A percentile compares a stretch with the other conserved stretches of the same genome.
Evolutionary conservation across 2,888 invertebrate genomes (phyloP).

Genomic region (Dryobotodes eremita): DNA sequence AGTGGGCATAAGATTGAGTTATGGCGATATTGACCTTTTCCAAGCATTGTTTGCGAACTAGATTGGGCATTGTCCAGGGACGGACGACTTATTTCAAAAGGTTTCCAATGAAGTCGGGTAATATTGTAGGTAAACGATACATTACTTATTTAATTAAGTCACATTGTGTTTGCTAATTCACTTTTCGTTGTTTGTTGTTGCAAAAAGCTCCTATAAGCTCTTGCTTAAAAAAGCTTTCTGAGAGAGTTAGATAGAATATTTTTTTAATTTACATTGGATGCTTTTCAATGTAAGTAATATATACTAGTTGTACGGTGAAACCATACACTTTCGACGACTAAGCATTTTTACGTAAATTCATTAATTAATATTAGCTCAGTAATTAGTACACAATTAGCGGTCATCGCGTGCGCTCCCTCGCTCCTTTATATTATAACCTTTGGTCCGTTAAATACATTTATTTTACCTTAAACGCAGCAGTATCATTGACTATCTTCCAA

Average conservation of each 20-base stretch:
- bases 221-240: not conserved
- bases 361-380: too few relatives aligned
- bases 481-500: too few relatives aligned
- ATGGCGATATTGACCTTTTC: slow-evolving; percentile 65
- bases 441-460: too few relatives aligned
- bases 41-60: slow-evolving; percentile 54
- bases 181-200: not conserved
- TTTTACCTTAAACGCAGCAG: too few relatives aligned
- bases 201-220: not conserved
- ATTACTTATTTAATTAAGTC: slow-evolving; percentile 38
- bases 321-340: too few relatives aligned
- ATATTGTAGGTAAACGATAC: not conserved
- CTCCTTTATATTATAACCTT: too few relatives aligned
- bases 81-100: slow-evolving; percentile 42
- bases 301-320: too few relatives aligned
- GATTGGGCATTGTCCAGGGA: slow-evolving; percentile 46
- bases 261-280: not conserved
- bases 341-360: too few relatives aligned
- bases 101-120: slow-evolving; percentile 30
- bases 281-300: not conserved
- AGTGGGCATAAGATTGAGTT: slow-evolving; percentile 59
- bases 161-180: slow-evolving; percentile 2
- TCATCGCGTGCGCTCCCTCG: too few relatives aligned
- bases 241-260: too few relatives aligned
- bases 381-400: too few relatives aligned